These are phyloP conservation scores for Notamacropus eugenii DNA, from an alignment of 2,797 vertebrate genomes.

Conservation along the genomic window DNA sequence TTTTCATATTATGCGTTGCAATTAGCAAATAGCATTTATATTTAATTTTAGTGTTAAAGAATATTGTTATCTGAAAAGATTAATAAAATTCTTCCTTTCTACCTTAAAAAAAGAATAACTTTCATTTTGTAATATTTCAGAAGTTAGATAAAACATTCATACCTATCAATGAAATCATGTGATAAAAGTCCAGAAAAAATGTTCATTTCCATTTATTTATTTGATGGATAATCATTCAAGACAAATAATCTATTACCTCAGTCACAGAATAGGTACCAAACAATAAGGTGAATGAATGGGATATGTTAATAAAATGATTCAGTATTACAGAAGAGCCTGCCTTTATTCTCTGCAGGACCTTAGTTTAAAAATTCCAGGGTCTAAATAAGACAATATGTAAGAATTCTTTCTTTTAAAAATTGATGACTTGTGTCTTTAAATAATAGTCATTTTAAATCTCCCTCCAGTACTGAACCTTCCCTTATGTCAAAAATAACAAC, in stretches of 20 bases:
- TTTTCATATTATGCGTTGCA: no score
- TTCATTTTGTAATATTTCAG: neutral
- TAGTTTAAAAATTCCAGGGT: conserved; percentile 23
- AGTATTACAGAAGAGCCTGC: neutral
- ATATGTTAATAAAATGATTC: neutral
- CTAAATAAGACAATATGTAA: conserved; percentile 40
- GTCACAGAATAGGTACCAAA: conserved; percentile 10
- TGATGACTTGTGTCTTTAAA: neutral
- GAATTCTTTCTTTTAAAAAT: conserved; percentile 21
- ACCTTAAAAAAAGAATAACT: neutral
- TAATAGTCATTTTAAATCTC: neutral
- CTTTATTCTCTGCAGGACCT: neutral
- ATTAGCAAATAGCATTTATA: no score
- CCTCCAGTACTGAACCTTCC: neutral
- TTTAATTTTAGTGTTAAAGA: no score
- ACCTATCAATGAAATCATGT: conserved; percentile 11
- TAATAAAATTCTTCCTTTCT: no score
- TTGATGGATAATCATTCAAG: conserved; percentile 3
- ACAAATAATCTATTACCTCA: conserved; percentile 15
- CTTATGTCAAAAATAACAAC: neutral
- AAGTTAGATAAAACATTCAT: neutral
- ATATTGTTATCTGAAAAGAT: no score
- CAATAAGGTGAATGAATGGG: neutral
- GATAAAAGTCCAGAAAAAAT: conserved; percentile 17
- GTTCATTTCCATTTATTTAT: conserved; percentile 22